These are phyloP conservation scores for Rhyacophila evoluta DNA, from an alignment of 2,888 invertebrate genomes.

Conservation along the genomic window DNA sequence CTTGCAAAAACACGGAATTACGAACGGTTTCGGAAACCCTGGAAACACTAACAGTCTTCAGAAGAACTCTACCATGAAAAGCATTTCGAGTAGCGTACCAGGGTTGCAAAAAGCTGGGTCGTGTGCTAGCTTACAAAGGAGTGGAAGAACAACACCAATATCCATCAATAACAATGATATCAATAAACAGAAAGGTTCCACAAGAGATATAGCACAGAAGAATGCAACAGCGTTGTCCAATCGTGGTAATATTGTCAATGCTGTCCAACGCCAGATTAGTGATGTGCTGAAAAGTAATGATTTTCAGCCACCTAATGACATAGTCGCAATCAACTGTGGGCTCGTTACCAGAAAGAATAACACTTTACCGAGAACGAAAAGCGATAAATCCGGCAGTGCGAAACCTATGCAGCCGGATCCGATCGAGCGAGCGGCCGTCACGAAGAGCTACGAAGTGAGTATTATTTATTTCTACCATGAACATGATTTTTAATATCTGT, in stretches of 20 bases:
- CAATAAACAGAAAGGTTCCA: background rate
- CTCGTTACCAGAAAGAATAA: conserved; percentile 64
- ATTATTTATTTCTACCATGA: conserved; percentile 20
- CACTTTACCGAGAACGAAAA: conserved; percentile 63
- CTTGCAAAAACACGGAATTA: conserved; percentile 47
- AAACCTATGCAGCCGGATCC: conserved; percentile 23
- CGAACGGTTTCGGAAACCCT: conserved; percentile 25
- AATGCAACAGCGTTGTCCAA: conserved; percentile 28
- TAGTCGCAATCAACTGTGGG: conserved; percentile 57
- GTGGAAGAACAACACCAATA: conserved; percentile 50
- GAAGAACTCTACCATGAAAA: conserved; percentile 32
- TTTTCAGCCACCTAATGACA: conserved; percentile 66
- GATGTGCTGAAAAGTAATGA: conserved; percentile 66
- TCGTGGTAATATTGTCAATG: conserved; percentile 58
- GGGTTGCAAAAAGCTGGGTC: conserved; percentile 50
- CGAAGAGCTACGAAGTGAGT: conserved; percentile 54
- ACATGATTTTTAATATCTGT: background rate
- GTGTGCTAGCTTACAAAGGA: conserved; percentile 47
- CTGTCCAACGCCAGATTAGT: conserved; percentile 65
- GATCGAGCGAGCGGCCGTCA: conserved; percentile 39
- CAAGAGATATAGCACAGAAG: background rate
- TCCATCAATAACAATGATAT: background rate
- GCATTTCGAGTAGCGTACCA: background rate
- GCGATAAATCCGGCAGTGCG: conserved; percentile 40
- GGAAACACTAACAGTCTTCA: conserved; percentile 40